These are phyloP conservation scores for Asbolus verrucosus DNA, from an alignment of 1,140 invertebrate species.

Conservation along the genomic window DNA sequence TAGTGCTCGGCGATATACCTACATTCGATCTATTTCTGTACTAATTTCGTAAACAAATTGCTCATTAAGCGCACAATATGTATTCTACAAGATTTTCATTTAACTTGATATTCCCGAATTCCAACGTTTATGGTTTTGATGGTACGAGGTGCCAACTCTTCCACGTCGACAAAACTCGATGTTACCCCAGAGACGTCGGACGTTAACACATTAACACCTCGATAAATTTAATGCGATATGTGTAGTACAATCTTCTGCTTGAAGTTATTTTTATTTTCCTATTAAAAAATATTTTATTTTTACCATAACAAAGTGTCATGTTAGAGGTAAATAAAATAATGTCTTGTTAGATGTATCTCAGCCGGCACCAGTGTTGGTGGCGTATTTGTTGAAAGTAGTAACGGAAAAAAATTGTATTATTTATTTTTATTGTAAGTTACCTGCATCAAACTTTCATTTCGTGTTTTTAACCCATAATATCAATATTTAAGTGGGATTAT, in stretches of 20 bases:
- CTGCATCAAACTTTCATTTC: constrained; percentile 44
- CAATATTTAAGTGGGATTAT: constrained; percentile 57
- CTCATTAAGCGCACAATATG: constrained; percentile 33
- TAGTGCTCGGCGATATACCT: constrained; percentile 10
- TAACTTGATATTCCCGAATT: constrained; percentile 32
- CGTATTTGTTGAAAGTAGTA: constrained; percentile 24
- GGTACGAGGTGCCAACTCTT: constrained; percentile 28
- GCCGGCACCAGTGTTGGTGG: background rate
- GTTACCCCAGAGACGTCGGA: constrained; percentile 35
- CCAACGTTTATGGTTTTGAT: constrained; percentile 31
- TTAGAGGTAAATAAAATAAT: background rate
- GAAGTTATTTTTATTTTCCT: constrained; percentile 11
- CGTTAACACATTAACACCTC: constrained; percentile 40
- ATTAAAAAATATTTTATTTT: constrained; percentile 5
- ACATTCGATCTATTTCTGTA: constrained; percentile 21
- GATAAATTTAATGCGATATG: constrained; percentile 23
- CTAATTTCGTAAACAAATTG: constrained; percentile 41
- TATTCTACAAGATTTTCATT: constrained; percentile 33
- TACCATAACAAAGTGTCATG: background rate
- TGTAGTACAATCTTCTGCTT: constrained; percentile 2
- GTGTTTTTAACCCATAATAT: constrained; percentile 53
- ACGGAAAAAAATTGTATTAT: constrained; percentile 25
- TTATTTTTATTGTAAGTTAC: constrained; percentile 46
- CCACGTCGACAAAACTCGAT: constrained; percentile 17
- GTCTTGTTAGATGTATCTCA: constrained; percentile 18